Evolutionary conservation across 2,888 invertebrate genomes (phyloP).

Genomic region (Sinohyriopsis cumingii): DNA sequence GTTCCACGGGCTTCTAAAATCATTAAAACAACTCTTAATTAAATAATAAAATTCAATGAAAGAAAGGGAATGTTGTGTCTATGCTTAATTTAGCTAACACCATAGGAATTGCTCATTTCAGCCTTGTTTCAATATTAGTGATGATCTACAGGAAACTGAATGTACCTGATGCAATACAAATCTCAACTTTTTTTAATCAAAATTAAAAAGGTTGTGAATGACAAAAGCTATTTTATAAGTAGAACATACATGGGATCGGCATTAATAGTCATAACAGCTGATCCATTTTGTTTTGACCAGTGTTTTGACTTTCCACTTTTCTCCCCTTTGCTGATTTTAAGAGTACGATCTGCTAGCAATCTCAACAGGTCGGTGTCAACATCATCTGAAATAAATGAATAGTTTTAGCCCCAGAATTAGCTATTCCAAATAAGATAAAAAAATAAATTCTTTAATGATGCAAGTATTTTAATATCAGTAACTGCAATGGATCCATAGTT

Average conservation of each 20-base stretch:
- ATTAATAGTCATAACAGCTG: conserved; percentile 27
- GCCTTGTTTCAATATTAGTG: background rate
- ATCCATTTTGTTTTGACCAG: conserved; percentile 54
- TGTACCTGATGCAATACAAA: background rate
- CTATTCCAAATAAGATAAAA: too few species aligned
- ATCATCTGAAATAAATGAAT: conserved; percentile 59
- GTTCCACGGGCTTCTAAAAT: too few species aligned
- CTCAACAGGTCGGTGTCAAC: conserved; percentile 69
- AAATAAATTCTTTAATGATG: too few species aligned
- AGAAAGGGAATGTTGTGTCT: too few species aligned
- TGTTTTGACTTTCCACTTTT: conserved; percentile 48
- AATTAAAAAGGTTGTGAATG: background rate
- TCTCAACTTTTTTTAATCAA: background rate
- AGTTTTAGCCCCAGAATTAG: background rate
- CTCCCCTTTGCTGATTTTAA: conserved; percentile 57
- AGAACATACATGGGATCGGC: conserved; percentile 37
- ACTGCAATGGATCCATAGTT: too few species aligned
- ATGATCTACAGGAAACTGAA: background rate
- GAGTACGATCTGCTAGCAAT: conserved; percentile 64
- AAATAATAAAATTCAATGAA: too few species aligned
- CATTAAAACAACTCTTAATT: too few species aligned
- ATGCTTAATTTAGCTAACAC: too few species aligned
- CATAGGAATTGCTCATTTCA: too few species aligned
- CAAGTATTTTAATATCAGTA: too few species aligned
- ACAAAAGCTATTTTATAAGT: background rate